Percentiles rank a stretch among this genome's conserved stretches.
phyloP scores from a whole-genome alignment of 2,113 vertebrate species.

The Malurus alboscapulatus region DNA sequence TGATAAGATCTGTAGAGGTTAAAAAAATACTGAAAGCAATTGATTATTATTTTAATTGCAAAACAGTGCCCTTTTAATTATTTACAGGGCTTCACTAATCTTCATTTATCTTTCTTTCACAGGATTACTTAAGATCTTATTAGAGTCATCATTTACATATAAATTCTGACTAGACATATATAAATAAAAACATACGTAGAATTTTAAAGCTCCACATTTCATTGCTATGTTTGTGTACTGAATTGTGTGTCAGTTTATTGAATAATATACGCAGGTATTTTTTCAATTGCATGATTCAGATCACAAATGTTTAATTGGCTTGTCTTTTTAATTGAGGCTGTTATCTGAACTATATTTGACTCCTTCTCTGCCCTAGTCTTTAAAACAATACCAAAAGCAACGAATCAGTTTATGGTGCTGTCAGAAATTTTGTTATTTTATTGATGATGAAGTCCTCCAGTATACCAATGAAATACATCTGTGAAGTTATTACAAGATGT shows the following conservation, averaged over 20 bases:
- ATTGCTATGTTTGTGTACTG: not conserved
- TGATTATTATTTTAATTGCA: not conserved
- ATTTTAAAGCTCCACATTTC: not conserved
- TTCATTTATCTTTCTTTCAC: not conserved
- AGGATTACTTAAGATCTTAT: not conserved
- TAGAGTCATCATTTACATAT: not conserved
- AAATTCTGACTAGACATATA: not conserved
- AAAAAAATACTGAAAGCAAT: not conserved
- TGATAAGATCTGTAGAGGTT: not conserved
- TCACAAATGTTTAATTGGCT: not conserved
- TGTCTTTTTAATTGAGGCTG: slow-evolving; percentile 4
- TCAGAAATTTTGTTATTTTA: not conserved
- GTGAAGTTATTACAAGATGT: not conserved
- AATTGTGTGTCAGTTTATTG: not conserved
- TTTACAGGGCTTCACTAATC: not conserved
- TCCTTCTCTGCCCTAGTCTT: not conserved
- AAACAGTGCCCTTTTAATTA: not conserved
- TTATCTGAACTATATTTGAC: not conserved
- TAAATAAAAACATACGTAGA: not conserved
- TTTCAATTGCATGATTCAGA: not conserved
- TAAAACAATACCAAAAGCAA: not conserved
- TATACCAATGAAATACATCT: not conserved
- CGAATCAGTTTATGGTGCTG: not conserved
- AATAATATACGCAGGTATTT: not conserved
- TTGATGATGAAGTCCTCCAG: not conserved